phyloP scores from a whole-genome alignment of 2,113 vertebrate species.

The Raphicerus campestris region DNA sequence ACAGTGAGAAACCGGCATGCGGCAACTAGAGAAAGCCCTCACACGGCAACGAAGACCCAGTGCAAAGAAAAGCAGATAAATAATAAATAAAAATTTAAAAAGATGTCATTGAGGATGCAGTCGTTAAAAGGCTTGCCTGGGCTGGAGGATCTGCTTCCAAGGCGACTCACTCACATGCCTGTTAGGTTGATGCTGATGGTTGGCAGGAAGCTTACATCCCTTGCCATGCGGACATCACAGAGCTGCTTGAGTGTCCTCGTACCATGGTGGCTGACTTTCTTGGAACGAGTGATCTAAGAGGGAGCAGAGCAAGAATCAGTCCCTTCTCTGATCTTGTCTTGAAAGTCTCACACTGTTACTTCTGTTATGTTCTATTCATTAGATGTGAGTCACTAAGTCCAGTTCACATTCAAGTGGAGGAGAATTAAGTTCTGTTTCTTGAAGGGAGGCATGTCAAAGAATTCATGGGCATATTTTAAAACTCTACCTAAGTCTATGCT shows the following conservation, averaged over 20 bases:
- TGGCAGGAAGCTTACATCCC: background rate
- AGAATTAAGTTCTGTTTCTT: background rate
- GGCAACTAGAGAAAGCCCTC: background rate
- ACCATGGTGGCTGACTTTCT: background rate
- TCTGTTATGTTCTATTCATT: background rate
- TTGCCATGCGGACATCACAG: background rate
- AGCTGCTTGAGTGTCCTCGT: background rate
- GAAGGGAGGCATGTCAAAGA: background rate
- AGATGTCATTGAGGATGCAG: background rate
- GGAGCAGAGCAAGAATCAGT: background rate
- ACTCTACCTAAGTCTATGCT: background rate
- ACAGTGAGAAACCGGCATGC: background rate
- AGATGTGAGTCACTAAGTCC: background rate
- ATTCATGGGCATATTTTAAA: background rate
- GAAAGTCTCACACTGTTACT: background rate
- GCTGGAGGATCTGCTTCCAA: background rate
- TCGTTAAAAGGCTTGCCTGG: background rate
- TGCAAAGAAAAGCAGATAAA: background rate
- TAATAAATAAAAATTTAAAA: background rate
- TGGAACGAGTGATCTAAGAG: background rate
- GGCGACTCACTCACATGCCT: background rate
- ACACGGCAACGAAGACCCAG: background rate
- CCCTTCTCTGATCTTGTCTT: background rate
- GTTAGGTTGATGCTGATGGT: background rate
- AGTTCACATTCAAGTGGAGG: background rate